Evolutionary conservation across 2,797 vertebrate species (phyloP), one percentile per base, ranked within the genome.

Genomic region (Gymnothorax reevesii): DNA sequence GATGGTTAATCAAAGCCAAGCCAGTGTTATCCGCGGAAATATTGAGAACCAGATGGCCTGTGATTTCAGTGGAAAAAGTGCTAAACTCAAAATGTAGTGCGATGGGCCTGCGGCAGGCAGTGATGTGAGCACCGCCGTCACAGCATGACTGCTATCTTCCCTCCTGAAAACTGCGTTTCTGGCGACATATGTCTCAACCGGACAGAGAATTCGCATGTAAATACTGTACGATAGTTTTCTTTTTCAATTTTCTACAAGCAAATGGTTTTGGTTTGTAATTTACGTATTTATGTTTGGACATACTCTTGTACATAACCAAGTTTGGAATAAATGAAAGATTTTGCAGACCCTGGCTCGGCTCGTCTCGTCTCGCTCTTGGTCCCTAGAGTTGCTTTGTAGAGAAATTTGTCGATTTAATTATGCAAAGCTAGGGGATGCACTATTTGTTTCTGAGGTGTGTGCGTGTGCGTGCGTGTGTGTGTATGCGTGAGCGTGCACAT

Each of bases 161-260:
- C 60, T 33, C 85, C 4, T 62, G 15, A 22, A 55, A 82, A 91
- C 86, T 87, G 88, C 91, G 89, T 85, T 90, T 89, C 93, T 89
- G 89, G 88, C 0, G 93, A 93, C 91, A 92, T 93, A 88, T 88
- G 92, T 88, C 88, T 42, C 90, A 87, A 86, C 89, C 90, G 86
- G 89, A 88, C 87, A 89, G 52, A 60, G 87, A 87, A 87, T 94
- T 91, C 90, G 92, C 83, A 82, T 98, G 96, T 98, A 97, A 92
- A 97, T 97, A 96, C 84, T 98, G 96, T 98, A 97, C 88, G 86
- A 92, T 95, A 94, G 25, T 27, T 49, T 17, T 49, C 49, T 93
- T 87, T 96, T 96, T 95, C 92, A 94, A 93, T 97, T 98, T 98
- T 97, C 91, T 96, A 97, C 95, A 92, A 95, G 93, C 92, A 91